These are phyloP conservation scores for Drosophila erecta DNA, from an alignment of 1,140 invertebrate genomes.

Conservation along the genomic window DNA sequence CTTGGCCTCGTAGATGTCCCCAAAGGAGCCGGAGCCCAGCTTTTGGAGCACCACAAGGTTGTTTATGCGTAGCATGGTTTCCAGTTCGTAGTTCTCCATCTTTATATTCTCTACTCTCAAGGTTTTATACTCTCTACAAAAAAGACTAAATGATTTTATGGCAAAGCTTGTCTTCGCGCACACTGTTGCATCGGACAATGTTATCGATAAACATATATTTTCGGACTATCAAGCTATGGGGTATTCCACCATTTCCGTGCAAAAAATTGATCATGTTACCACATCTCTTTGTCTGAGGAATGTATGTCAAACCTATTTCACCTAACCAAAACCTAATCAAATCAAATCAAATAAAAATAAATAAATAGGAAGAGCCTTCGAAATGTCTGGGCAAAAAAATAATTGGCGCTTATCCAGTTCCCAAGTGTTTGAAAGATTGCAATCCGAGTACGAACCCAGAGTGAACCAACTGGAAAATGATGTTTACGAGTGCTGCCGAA, in stretches of 20 bases:
- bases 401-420: neutral
- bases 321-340: too few relatives aligned
- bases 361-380: neutral
- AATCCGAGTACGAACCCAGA: neutral
- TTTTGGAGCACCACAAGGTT: neutral
- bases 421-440: slow-evolving; percentile 18
- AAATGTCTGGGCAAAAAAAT: neutral
- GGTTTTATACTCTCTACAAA: too few relatives aligned
- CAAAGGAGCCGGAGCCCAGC: slow-evolving; percentile 94
- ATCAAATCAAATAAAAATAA: neutral
- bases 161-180: neutral
- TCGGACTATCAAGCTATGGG: neutral
- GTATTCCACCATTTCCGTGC: too few relatives aligned
- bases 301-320: neutral
- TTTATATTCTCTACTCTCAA: too few relatives aligned
- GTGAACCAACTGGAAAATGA: slow-evolving; percentile 29
- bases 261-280: too few relatives aligned
- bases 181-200: neutral
- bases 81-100: neutral
- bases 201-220: slow-evolving; percentile 3
- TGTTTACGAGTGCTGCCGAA: slow-evolving; percentile 8
- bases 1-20: slow-evolving; percentile 98
- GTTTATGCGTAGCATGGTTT: too few relatives aligned
- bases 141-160: neutral
- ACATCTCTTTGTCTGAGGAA: neutral